These are phyloP conservation scores for Leucophenga maculata DNA, from an alignment of 2,888 invertebrate genomes.

Conservation along the genomic window DNA sequence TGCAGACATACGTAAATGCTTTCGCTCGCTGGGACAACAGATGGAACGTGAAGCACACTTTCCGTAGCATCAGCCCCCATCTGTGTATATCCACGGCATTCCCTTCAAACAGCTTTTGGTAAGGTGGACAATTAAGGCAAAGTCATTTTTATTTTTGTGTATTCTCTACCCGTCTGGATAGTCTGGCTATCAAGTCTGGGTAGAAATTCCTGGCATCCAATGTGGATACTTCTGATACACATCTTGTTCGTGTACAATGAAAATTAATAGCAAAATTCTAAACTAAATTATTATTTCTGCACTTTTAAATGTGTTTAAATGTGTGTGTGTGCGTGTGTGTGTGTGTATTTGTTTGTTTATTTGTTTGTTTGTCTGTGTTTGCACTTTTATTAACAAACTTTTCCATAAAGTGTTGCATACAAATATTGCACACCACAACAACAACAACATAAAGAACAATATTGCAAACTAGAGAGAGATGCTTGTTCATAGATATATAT, in stretches of 20 bases:
- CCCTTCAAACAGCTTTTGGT: no score
- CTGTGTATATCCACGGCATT: no score
- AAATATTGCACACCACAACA: conserved; percentile 35
- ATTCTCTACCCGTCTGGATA: no score
- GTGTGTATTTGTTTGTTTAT: conserved; percentile 12
- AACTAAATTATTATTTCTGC: conserved; percentile 41
- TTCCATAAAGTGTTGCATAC: conserved; percentile 51
- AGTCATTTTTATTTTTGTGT: no score
- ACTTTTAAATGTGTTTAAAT: conserved; percentile 40
- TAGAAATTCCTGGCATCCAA: no score
- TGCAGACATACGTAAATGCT: no score
- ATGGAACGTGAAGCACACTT: no score
- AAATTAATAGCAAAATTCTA: conserved; percentile 28
- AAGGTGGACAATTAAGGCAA: no score
- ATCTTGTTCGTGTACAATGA: neutral
- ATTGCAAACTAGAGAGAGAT: neutral
- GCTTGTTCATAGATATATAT: neutral
- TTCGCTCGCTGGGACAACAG: no score
- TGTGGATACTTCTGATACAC: neutral
- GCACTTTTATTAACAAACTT: conserved; percentile 62
- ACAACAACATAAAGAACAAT: neutral
- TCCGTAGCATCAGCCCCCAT: no score
- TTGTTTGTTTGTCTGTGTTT: conserved; percentile 47
- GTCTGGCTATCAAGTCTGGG: no score
- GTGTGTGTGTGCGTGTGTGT: conserved; percentile 24